Evolutionary conservation across 2,888 invertebrate species (phyloP).

Genomic region (Clivina fossor): DNA sequence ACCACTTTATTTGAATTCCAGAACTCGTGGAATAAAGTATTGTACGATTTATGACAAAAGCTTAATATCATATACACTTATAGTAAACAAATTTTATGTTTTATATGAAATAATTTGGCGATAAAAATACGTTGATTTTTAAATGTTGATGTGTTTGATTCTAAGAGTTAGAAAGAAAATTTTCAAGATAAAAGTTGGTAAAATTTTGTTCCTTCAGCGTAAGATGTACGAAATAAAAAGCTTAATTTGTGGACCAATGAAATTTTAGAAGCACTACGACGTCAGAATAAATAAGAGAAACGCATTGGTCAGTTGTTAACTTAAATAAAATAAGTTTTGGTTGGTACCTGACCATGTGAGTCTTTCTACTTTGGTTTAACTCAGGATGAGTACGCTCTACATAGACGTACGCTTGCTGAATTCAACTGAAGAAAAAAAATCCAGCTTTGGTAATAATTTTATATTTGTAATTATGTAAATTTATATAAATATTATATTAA

Average conservation of each 20-base stretch:
- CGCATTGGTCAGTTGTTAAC: constrained; percentile 20
- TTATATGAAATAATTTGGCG: not conserved
- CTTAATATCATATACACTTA: too few relatives aligned
- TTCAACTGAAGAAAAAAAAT: not conserved
- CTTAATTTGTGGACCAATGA: constrained; percentile 21
- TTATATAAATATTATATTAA: too few relatives aligned
- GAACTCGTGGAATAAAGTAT: constrained; percentile 25
- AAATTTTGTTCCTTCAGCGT: constrained; percentile 24
- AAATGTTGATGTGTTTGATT: not conserved
- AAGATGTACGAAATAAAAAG: constrained; percentile 21
- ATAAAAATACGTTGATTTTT: not conserved
- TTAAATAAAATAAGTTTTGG: constrained; percentile 24
- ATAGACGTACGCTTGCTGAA: not conserved
- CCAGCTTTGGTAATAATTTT: not conserved
- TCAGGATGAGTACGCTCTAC: not conserved
- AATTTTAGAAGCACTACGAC: too few relatives aligned
- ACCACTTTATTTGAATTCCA: constrained; percentile 31
- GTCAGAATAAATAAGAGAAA: constrained; percentile 1
- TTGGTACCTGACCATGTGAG: constrained; percentile 12
- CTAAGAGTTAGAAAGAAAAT: not conserved
- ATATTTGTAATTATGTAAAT: not conserved
- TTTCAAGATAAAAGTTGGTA: not conserved
- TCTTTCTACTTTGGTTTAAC: not conserved
- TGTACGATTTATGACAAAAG: too few relatives aligned
- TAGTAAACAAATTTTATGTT: not conserved